Percentiles rank a stretch among this genome's conserved stretches.
Conservation (phyloP, 1,140 invertebrate species). For the Philotrypesis tridentata region DNA sequence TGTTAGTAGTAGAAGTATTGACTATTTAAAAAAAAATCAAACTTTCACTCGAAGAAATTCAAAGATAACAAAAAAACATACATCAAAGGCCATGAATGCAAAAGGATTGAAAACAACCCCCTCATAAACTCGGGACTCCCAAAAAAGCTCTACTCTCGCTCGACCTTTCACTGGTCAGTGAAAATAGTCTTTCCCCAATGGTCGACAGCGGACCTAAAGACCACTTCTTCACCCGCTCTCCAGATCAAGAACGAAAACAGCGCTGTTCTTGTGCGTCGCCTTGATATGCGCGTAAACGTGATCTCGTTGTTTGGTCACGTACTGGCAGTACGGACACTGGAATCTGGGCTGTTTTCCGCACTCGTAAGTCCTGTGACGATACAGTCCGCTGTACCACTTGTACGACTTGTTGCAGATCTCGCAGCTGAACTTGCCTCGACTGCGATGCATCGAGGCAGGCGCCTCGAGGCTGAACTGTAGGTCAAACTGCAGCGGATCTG, state of each 20-base stretch:
- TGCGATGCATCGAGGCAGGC: constrained; percentile 18
- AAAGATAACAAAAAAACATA: too few species aligned
- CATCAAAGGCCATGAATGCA: too few species aligned
- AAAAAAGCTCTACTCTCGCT: too few species aligned
- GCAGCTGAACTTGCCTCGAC: constrained; percentile 36
- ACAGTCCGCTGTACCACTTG: constrained; percentile 62
- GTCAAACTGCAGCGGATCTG: not conserved
- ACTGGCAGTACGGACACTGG: constrained; percentile 67
- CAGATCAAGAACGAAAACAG: constrained; percentile 62
- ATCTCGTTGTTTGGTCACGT: constrained; percentile 59
- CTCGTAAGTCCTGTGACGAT: constrained; percentile 69
- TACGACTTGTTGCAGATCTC: constrained; percentile 57
- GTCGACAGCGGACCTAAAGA: too few species aligned
- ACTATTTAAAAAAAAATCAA: too few species aligned
- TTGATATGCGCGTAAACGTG: constrained; percentile 64
- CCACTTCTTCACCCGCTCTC: too few species aligned
- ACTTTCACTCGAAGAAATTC: too few species aligned
- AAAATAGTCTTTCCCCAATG: too few species aligned
- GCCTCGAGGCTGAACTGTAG: not conserved
- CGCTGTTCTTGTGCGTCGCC: constrained; percentile 59
- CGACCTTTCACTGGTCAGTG: too few species aligned
- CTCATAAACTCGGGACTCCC: too few species aligned
- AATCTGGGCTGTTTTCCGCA: constrained; percentile 70
- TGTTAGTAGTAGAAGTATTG: too few species aligned
- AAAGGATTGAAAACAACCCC: too few species aligned